phyloP scores from a whole-genome alignment of 2,113 vertebrate species.

The Catharus minimus region DNA sequence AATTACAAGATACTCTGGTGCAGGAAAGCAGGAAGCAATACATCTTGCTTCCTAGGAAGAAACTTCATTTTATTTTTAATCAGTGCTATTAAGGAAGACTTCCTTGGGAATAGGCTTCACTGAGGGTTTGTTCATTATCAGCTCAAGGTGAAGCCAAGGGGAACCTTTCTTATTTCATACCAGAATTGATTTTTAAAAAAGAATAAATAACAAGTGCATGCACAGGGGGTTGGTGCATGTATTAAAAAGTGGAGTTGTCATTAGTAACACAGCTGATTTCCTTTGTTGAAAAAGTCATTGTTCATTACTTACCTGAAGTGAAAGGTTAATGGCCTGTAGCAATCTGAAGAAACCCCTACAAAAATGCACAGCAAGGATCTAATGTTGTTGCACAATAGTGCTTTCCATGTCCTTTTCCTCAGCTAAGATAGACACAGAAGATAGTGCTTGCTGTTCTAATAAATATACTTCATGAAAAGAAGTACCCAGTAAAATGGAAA shows the following conservation, averaged over 20 bases:
- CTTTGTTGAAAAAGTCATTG: not conserved
- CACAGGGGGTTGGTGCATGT: not conserved
- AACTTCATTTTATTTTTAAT: conserved; percentile 44
- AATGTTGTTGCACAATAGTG: not conserved
- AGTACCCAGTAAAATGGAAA: not conserved
- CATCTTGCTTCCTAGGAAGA: conserved; percentile 8
- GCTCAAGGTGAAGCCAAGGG: conserved; percentile 37
- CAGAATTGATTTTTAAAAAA: conserved; percentile 12
- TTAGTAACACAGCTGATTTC: conserved; percentile 12
- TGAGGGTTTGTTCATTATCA: conserved; percentile 45
- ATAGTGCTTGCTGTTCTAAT: not conserved
- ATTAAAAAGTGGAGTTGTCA: conserved; percentile 29
- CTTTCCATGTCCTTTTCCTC: not conserved
- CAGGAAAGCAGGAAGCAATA: not conserved
- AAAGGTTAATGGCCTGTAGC: conserved; percentile 52
- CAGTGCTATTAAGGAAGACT: conserved; percentile 17
- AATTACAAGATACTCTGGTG: conserved; percentile 13
- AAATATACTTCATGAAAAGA: not conserved
- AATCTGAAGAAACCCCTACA: conserved; percentile 1
- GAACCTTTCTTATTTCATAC: conserved; percentile 13
- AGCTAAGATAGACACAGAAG: not conserved
- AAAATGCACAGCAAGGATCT: conserved; percentile 20
- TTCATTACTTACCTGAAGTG: conserved; percentile 41
- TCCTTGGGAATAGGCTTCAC: not conserved
- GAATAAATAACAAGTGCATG: not conserved